Evolutionary conservation across 2,797 vertebrate species (phyloP).

Genomic region (Poecile montanus): DNA sequence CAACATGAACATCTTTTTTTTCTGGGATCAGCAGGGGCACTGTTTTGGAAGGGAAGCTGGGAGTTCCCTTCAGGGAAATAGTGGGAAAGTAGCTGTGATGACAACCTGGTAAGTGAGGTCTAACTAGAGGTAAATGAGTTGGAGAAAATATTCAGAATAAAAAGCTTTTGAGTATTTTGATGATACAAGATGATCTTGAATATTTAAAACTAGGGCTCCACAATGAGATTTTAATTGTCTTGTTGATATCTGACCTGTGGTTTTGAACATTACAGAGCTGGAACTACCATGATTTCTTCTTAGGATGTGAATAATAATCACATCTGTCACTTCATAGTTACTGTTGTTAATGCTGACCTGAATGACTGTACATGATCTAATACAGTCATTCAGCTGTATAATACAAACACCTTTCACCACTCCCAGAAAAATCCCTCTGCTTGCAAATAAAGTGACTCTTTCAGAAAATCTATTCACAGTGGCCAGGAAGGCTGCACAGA

Average conservation of each 20-base stretch:
- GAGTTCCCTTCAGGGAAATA: background rate
- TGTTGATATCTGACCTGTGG: background rate
- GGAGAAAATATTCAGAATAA: background rate
- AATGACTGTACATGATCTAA: background rate
- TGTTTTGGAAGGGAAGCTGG: background rate
- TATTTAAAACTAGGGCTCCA: background rate
- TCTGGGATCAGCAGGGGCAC: fast-evolving
- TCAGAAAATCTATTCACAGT: background rate
- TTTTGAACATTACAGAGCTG: background rate
- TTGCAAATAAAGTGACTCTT: background rate
- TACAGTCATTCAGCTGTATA: background rate
- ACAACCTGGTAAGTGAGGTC: background rate
- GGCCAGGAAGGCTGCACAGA: background rate
- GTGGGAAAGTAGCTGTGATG: background rate
- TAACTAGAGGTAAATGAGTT: background rate
- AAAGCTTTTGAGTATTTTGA: background rate
- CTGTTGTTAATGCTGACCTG: background rate
- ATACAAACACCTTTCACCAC: background rate
- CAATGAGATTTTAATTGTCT: background rate
- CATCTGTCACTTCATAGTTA: background rate
- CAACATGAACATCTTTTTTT: background rate
- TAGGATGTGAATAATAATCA: background rate
- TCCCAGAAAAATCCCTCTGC: background rate
- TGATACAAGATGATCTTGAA: background rate
- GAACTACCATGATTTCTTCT: background rate